Conservation (phyloP, 1,140 invertebrate species). For the Drosophila pruinosa region DNA sequence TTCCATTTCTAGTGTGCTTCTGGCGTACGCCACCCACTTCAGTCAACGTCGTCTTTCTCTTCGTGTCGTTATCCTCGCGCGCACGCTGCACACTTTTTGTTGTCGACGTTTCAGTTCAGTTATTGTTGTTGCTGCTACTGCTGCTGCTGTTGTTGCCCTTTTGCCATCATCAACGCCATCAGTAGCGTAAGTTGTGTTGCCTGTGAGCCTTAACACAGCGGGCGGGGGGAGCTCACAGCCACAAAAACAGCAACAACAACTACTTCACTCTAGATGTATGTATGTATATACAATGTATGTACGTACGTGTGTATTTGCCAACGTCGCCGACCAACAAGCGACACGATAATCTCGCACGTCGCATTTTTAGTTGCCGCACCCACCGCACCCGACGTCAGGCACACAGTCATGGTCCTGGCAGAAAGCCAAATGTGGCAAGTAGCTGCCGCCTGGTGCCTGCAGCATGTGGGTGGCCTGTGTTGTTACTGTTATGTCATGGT, state of each 20-base stretch:
- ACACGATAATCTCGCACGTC: constrained; percentile 81
- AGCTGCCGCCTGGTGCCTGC: constrained; percentile 55
- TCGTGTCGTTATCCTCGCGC: constrained; percentile 79
- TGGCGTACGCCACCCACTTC: constrained; percentile 26
- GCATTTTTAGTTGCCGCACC: constrained; percentile 77
- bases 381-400: constrained; percentile 36
- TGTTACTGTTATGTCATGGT: constrained; percentile 32
- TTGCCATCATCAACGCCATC: constrained; percentile 79
- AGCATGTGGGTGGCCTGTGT: constrained; percentile 19
- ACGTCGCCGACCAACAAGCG: constrained; percentile 69
- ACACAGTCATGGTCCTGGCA: constrained; percentile 61
- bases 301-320: constrained; percentile 32
- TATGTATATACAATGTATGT: background rate
- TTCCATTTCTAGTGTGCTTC: background rate
- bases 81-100: constrained; percentile 69
- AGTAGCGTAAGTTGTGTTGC: constrained; percentile 77
- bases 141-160: constrained; percentile 69
- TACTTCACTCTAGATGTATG: constrained; percentile 12
- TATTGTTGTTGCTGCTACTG: background rate
- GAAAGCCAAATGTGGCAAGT: constrained; percentile 81
- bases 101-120: constrained; percentile 17
- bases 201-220: constrained; percentile 54
- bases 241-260: constrained; percentile 72
- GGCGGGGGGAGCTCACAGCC: constrained; percentile 45
- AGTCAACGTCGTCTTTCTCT: constrained; percentile 40